These are phyloP conservation scores for Patella depressa DNA, from an alignment of 2,888 invertebrate species.

Conservation along the genomic window DNA sequence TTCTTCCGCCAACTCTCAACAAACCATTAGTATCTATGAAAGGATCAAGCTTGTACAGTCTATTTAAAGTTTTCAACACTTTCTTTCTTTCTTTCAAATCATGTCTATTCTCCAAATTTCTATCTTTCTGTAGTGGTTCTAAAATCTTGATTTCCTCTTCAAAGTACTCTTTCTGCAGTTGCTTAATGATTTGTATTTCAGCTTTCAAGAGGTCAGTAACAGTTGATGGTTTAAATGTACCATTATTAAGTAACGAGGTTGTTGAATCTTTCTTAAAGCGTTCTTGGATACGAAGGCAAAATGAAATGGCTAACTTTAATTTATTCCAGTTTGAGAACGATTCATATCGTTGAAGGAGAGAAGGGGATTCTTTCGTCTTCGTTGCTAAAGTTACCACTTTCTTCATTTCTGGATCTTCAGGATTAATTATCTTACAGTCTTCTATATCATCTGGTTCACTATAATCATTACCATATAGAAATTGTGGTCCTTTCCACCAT, in stretches of 20 bases:
- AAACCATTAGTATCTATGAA: neutral
- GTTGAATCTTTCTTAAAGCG: too few species aligned
- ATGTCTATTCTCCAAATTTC: neutral
- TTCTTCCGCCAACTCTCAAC: constrained; percentile 14
- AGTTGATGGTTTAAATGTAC: neutral
- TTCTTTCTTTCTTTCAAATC: neutral
- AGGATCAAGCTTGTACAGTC: constrained; percentile 10
- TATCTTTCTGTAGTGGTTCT: neutral
- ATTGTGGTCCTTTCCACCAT: neutral
- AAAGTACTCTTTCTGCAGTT: neutral
- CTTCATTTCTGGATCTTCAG: neutral
- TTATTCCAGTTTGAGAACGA: neutral
- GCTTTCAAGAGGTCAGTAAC: neutral
- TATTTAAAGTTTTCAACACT: too few species aligned
- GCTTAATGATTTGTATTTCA: neutral
- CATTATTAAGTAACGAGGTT: neutral
- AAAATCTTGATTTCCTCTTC: neutral
- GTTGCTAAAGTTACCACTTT: neutral
- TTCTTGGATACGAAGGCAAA: neutral
- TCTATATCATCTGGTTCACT: neutral
- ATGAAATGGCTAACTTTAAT: neutral
- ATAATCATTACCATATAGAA: neutral
- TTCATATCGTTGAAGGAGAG: neutral
- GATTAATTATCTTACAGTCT: neutral
- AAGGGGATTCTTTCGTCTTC: neutral